Evolutionary conservation across 2,888 invertebrate species (phyloP).

Genomic region (Thalpophila matura): DNA sequence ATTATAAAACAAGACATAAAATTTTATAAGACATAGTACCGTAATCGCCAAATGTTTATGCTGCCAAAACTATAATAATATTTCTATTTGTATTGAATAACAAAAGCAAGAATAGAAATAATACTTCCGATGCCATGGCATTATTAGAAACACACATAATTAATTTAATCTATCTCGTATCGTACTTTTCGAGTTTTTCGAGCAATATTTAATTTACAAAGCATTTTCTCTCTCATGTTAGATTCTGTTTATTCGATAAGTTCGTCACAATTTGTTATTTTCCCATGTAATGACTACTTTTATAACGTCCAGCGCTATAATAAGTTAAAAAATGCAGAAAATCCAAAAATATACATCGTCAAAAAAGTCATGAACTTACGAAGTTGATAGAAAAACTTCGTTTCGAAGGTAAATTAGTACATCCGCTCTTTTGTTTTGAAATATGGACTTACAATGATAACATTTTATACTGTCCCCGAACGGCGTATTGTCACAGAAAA

Average conservation of each 20-base stretch:
- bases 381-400: constrained; percentile 22
- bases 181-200: too few species aligned
- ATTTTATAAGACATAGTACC: neutral
- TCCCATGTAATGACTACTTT: constrained; percentile 16
- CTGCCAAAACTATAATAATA: constrained; percentile 23
- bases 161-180: too few species aligned
- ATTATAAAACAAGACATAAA: neutral
- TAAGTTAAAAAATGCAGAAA: constrained; percentile 40
- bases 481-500: constrained; percentile 31
- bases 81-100: neutral
- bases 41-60: constrained; percentile 13
- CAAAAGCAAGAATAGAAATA: neutral
- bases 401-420: constrained; percentile 8
- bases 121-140: neutral
- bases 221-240: neutral
- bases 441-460: constrained; percentile 17
- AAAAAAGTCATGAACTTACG: neutral
- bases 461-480: constrained; percentile 5
- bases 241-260: constrained; percentile 4
- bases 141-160: neutral
- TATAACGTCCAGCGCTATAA: constrained; percentile 42
- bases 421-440: constrained; percentile 26
- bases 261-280: neutral
- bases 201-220: too few species aligned
- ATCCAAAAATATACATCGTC: neutral